A percentile compares a stretch with the other conserved stretches of the same genome.
These are phyloP conservation scores for Morelia viridis DNA, from an alignment of 2,797 vertebrate genomes.

Conservation along the genomic window DNA sequence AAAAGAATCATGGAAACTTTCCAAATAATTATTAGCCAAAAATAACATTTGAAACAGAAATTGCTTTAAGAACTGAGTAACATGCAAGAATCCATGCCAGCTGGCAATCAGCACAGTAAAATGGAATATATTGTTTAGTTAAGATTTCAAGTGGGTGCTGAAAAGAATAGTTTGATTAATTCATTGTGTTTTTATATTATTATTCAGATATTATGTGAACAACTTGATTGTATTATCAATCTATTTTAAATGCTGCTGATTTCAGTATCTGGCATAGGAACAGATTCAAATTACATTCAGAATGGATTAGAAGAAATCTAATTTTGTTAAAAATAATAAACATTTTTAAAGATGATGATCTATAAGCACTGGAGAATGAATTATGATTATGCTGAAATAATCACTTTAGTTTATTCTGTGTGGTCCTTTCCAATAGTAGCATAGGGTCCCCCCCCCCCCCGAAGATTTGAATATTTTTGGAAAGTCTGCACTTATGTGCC, in stretches of 20 bases:
- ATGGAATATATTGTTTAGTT: constrained; percentile 41
- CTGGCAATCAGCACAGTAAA: constrained; percentile 47
- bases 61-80: constrained; percentile 34
- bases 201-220: constrained; percentile 41
- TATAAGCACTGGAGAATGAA: background rate
- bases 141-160: constrained; percentile 24
- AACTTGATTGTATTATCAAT: constrained; percentile 17
- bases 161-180: constrained; percentile 40
- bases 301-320: constrained; percentile 5
- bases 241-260: constrained; percentile 31
- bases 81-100: constrained; percentile 32
- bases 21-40: constrained; percentile 29
- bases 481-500: background rate
- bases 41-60: constrained; percentile 10
- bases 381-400: background rate
- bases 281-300: background rate
- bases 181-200: constrained; percentile 1
- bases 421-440: background rate
- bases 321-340: constrained; percentile 34
- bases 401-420: background rate
- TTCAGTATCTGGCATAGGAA: constrained; percentile 19
- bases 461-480: background rate
- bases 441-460: background rate
- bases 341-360: background rate
- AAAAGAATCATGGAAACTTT: constrained; percentile 42